Evolutionary conservation across 1,140 invertebrate genomes (phyloP).

Genomic region (Euura saliciscinereae): DNA sequence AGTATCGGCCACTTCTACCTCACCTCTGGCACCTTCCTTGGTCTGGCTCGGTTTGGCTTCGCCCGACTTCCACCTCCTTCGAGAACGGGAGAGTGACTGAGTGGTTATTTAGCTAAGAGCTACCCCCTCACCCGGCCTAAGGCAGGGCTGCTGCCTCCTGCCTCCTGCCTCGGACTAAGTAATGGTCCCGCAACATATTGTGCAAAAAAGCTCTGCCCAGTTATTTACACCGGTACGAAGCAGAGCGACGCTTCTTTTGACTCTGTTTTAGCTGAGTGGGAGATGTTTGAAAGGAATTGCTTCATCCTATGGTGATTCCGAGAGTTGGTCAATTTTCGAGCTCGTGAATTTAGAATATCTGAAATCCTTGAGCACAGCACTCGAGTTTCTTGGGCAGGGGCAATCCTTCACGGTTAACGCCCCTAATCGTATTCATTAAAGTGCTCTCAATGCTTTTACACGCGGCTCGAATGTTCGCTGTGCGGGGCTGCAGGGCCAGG

Average conservation of each 20-base stretch:
- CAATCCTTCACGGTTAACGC: constrained; percentile 52
- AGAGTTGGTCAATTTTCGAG: too few species aligned
- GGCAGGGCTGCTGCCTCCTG: neutral
- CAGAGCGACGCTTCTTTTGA: neutral
- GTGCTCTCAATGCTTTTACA: constrained; percentile 56
- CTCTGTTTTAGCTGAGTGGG: neutral
- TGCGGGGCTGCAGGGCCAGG: constrained; percentile 10
- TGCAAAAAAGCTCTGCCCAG: constrained; percentile 46
- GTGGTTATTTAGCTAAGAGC: constrained; percentile 64
- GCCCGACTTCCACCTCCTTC: constrained; percentile 34
- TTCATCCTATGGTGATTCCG: too few species aligned
- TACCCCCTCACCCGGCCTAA: constrained; percentile 25
- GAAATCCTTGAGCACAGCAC: too few species aligned
- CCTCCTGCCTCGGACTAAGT: constrained; percentile 33
- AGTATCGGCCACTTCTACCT: constrained; percentile 50
- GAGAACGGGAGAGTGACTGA: constrained; percentile 57
- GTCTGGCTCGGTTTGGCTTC: neutral
- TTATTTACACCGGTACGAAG: constrained; percentile 39
- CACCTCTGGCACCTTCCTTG: neutral
- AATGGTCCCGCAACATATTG: constrained; percentile 53
- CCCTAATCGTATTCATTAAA: constrained; percentile 59
- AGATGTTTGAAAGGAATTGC: too few species aligned
- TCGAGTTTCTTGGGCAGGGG: constrained; percentile 30
- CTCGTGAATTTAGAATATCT: too few species aligned
- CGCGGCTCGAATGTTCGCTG: constrained; percentile 16